Percentiles rank a stretch among this genome's conserved stretches.
phyloP scores from a whole-genome alignment of 2,888 invertebrate genomes.

The Caenorhabditis virilis region DNA sequence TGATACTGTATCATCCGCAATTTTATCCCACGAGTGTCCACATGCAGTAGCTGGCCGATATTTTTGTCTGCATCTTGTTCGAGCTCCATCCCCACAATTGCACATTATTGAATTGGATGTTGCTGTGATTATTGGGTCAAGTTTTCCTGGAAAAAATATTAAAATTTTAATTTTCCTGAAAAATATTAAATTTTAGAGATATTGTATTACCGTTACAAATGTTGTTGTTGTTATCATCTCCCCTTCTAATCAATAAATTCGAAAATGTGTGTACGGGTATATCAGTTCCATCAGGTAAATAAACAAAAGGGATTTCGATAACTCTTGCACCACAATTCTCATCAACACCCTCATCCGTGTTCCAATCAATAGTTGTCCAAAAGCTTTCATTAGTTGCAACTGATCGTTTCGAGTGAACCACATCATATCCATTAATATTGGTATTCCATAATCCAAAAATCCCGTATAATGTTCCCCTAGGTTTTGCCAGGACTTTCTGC shows the following conservation, averaged over 20 bases:
- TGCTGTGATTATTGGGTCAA: no score
- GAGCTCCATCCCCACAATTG: conserved; percentile 35
- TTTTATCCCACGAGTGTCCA: conserved; percentile 39
- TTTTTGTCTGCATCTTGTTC: conserved; percentile 21
- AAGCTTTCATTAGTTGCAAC: conserved; percentile 35
- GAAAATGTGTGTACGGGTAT: conserved; percentile 22
- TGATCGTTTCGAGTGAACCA: conserved; percentile 25
- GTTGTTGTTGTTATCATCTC: no score
- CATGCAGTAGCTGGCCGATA: conserved; percentile 42
- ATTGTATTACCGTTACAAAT: no score
- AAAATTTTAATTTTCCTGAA: no score
- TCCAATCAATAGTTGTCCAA: conserved; percentile 32
- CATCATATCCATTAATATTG: conserved; percentile 8
- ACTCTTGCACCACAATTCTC: conserved; percentile 9
- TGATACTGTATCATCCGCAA: conserved; percentile 49
- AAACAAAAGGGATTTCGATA: conserved; percentile 29
- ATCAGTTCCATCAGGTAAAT: conserved; percentile 16
- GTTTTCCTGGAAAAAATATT: no score
- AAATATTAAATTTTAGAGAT: no score
- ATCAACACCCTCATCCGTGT: neutral
- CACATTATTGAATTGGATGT: conserved; percentile 30
- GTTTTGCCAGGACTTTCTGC: conserved; percentile 21
- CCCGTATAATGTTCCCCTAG: conserved; percentile 13
- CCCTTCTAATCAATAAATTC: conserved; percentile 18
- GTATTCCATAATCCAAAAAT: conserved; percentile 34